Evolutionary conservation across 2,888 invertebrate genomes (phyloP).

Genomic region (Lasiommata megera): DNA sequence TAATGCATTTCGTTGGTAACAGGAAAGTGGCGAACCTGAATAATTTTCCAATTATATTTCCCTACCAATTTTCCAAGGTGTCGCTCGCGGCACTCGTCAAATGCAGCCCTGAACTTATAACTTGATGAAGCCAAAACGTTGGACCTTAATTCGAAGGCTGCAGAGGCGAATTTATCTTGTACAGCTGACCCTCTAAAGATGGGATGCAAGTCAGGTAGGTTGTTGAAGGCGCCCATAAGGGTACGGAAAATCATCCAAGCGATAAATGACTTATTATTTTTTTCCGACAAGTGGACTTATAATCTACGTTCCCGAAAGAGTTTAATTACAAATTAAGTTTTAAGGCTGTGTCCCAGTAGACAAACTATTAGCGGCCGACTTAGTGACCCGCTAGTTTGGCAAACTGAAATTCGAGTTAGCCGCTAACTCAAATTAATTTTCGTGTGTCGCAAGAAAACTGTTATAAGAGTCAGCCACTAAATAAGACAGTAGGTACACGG

Average conservation of each 20-base stretch:
- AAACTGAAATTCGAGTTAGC: no score
- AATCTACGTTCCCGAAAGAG: not conserved
- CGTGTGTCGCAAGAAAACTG: no score
- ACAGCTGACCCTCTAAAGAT: conserved; percentile 9
- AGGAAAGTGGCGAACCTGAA: conserved; percentile 69
- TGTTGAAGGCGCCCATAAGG: conserved; percentile 21
- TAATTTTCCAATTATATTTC: conserved; percentile 82
- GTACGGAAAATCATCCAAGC: conserved; percentile 17
- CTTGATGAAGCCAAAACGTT: conserved; percentile 11
- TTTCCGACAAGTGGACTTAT: conserved; percentile 1
- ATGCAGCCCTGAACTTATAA: conserved; percentile 56
- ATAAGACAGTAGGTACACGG: no score
- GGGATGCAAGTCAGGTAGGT: conserved; percentile 22
- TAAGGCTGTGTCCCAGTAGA: not conserved
- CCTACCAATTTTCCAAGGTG: conserved; percentile 80
- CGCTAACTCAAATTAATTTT: no score
- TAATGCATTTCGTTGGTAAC: conserved; percentile 43
- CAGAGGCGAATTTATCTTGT: conserved; percentile 19
- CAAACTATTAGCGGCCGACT: no score
- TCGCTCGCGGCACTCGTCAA: conserved; percentile 79
- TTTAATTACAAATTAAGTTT: not conserved
- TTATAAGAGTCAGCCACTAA: no score
- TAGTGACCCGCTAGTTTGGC: no score
- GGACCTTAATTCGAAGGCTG: conserved; percentile 11
- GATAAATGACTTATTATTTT: conserved; percentile 21